A percentile compares a stretch with the other conserved stretches of the same genome.
Evolutionary conservation across 2,888 invertebrate species (phyloP).

Genomic region (Anaspis maculata): DNA sequence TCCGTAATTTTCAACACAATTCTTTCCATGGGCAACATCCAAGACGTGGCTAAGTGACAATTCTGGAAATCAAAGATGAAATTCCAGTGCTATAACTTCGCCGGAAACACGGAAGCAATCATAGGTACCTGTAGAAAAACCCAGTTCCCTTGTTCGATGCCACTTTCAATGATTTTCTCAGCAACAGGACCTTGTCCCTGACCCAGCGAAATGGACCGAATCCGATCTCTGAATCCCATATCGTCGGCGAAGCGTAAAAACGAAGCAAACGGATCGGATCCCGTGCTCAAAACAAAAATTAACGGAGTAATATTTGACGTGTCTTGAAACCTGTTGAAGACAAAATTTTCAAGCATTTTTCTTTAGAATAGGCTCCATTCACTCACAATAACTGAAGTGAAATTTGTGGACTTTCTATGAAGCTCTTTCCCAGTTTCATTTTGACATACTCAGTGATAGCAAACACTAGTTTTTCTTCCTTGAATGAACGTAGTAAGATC

Average conservation of each 20-base stretch:
- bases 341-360: background rate
- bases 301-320: conserved; percentile 67
- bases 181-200: conserved; percentile 88
- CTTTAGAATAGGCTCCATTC: conserved; percentile 1
- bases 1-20: conserved; percentile 65
- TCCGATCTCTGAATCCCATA: conserved; percentile 59
- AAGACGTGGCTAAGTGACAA: conserved; percentile 87
- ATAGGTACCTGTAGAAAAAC: conserved; percentile 69
- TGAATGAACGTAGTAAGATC: conserved; percentile 66
- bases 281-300: conserved; percentile 79
- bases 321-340: conserved; percentile 55
- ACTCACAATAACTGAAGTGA: conserved; percentile 56
- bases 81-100: conserved; percentile 4
- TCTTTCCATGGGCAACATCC: conserved; percentile 80
- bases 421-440: conserved; percentile 64
- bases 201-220: conserved; percentile 80
- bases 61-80: too few species aligned
- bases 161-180: conserved; percentile 66
- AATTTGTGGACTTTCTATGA: conserved; percentile 75
- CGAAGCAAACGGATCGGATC: conserved; percentile 79
- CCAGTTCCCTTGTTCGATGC: conserved; percentile 73
- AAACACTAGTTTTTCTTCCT: conserved; percentile 73
- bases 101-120: too few species aligned
- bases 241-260: conserved; percentile 75
- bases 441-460: conserved; percentile 75